Percentiles rank a stretch among this genome's conserved stretches.
phyloP scores from a whole-genome alignment of 2,113 vertebrate species.

The Talpa occidentalis region DNA sequence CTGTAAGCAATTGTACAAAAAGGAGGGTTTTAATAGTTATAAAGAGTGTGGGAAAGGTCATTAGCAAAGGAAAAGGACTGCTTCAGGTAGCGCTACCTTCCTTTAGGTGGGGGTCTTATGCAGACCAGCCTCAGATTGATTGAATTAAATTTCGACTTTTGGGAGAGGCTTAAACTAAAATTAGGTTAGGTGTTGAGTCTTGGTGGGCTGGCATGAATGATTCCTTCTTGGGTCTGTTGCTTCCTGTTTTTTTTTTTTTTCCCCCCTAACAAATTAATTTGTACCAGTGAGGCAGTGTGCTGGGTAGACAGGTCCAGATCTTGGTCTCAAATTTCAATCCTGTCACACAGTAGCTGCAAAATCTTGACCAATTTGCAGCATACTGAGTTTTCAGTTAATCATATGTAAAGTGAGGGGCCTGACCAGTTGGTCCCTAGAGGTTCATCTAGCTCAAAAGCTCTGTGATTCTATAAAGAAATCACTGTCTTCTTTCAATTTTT shows the following conservation, averaged over 20 bases:
- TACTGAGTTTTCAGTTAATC: conserved; percentile 16
- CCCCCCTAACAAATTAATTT: not conserved
- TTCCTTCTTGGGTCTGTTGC: not conserved
- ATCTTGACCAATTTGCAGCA: conserved; percentile 26
- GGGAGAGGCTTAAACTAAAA: not conserved
- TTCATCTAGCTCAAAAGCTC: not conserved
- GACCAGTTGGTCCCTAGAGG: not conserved
- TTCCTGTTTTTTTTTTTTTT: not conserved
- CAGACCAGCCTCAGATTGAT: not conserved
- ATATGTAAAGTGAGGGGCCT: not conserved
- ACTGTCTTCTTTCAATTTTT: not conserved
- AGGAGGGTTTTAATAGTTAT: not conserved
- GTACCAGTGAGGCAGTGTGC: not conserved
- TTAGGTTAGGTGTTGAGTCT: not conserved
- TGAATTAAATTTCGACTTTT: not conserved
- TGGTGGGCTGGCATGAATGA: not conserved
- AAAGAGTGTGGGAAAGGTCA: not conserved
- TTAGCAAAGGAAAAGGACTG: not conserved
- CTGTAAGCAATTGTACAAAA: too few species aligned
- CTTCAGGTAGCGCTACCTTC: not conserved
- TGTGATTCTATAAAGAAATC: not conserved
- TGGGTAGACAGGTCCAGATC: not conserved
- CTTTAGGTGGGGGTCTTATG: not conserved
- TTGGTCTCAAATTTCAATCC: not conserved
- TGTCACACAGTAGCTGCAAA: not conserved